These are phyloP conservation scores for Lacerta viridis DNA, from an alignment of 2,797 vertebrate genomes.

Conservation along the genomic window DNA sequence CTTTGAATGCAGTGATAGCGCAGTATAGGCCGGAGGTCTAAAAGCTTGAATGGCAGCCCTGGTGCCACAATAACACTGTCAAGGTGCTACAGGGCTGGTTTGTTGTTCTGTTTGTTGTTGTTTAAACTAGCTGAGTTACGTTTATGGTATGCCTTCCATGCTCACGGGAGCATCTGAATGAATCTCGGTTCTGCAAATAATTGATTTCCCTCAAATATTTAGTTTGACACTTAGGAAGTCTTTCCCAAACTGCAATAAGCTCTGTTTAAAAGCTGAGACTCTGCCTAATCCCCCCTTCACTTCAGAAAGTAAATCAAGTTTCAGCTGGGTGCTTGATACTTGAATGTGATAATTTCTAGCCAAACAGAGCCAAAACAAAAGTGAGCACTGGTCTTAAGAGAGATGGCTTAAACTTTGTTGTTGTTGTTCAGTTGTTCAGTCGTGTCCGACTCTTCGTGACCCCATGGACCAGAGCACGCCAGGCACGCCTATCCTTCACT, in stretches of 20 bases:
- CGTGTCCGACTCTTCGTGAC: too few relatives aligned
- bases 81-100: neutral
- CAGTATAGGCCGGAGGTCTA: neutral
- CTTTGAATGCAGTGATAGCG: neutral
- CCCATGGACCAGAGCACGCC: too few relatives aligned
- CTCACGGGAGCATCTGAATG: neutral
- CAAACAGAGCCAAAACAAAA: neutral
- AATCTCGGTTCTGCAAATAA: slow-evolving; percentile 3
- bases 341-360: slow-evolving; percentile 14
- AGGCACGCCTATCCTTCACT: too few relatives aligned
- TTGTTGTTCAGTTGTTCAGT: too few relatives aligned
- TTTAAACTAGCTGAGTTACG: too few relatives aligned
- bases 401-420: neutral
- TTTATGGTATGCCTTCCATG: too few relatives aligned
- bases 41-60: neutral
- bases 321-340: slow-evolving; percentile 8
- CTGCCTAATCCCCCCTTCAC: neutral
- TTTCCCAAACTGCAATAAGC: neutral
- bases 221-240: neutral
- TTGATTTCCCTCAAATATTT: neutral
- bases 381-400: neutral
- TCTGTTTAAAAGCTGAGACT: slow-evolving; percentile 14
- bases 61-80: neutral
- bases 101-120: neutral
- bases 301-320: slow-evolving; percentile 2